Evolutionary conservation across 2,888 invertebrate species (phyloP).

Genomic region (Lasioglossum villosulum): DNA sequence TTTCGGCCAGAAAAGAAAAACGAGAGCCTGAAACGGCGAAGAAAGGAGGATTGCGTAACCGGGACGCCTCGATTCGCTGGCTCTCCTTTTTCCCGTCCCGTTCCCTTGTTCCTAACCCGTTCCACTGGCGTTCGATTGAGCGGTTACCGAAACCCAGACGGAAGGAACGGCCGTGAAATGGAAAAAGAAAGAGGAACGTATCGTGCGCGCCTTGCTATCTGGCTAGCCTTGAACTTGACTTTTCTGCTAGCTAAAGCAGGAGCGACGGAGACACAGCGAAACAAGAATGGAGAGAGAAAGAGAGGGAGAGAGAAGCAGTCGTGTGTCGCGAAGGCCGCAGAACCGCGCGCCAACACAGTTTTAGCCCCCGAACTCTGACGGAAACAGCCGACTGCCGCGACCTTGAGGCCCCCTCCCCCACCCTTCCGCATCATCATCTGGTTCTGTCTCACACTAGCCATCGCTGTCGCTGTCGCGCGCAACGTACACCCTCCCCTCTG

Average conservation of each 20-base stretch:
- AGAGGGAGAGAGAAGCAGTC: slow-evolving; percentile 29
- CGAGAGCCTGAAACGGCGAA: slow-evolving; percentile 11
- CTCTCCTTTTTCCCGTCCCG: slow-evolving; percentile 30
- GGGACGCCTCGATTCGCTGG: slow-evolving; percentile 9
- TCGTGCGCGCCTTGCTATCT: slow-evolving; percentile 64
- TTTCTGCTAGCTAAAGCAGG: slow-evolving; percentile 72
- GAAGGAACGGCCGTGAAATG: slow-evolving; percentile 43
- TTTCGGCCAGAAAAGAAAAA: slow-evolving; percentile 3
- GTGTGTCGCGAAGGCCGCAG: slow-evolving; percentile 67
- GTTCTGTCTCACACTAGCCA: slow-evolving; percentile 21
- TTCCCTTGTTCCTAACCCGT: background rate
- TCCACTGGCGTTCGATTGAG: slow-evolving; percentile 39
- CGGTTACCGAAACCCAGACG: slow-evolving; percentile 45
- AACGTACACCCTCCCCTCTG: slow-evolving; percentile 11
- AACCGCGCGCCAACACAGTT: slow-evolving; percentile 72
- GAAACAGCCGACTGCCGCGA: slow-evolving; percentile 77
- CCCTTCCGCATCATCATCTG: slow-evolving; percentile 39
- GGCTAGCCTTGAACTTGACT: slow-evolving; percentile 83
- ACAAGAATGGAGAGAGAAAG: background rate
- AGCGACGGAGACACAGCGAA: background rate
- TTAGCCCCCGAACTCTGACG: slow-evolving; percentile 79
- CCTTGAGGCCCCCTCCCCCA: slow-evolving; percentile 69
- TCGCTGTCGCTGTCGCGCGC: slow-evolving; percentile 32
- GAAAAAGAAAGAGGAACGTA: slow-evolving; percentile 52
- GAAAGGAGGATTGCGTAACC: slow-evolving; percentile 41